These are phyloP conservation scores for Uria lomvia DNA, from an alignment of 2,113 vertebrate species.

Conservation along the genomic window DNA sequence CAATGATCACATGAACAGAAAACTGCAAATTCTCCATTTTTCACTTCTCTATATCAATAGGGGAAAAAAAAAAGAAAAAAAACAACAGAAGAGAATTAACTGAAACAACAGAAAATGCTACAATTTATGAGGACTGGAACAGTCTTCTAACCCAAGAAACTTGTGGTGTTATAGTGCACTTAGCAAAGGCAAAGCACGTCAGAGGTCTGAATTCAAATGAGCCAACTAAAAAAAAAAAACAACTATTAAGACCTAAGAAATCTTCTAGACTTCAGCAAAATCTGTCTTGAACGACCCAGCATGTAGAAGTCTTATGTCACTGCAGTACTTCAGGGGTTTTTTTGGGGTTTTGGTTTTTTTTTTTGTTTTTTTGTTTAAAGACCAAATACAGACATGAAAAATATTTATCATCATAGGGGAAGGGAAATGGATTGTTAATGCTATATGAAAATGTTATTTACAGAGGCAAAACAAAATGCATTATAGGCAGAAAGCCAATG, in stretches of 20 bases:
- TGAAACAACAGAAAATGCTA: not conserved
- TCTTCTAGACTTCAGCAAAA: not conserved
- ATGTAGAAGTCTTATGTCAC: not conserved
- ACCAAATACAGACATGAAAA: not conserved
- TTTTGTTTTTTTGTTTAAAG: not conserved
- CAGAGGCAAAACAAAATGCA: not conserved
- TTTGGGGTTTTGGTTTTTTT: no score
- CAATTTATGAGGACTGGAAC: not conserved
- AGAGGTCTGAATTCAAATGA: not conserved
- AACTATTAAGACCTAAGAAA: not conserved
- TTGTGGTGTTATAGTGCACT: not conserved
- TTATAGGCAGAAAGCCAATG: not conserved
- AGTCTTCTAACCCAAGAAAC: not conserved
- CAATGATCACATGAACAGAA: not conserved
- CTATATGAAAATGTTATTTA: not conserved
- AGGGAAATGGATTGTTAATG: constrained; percentile 5
- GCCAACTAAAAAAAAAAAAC: not conserved
- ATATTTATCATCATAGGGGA: not conserved
- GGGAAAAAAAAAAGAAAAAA: rapidly evolving
- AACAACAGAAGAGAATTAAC: not conserved
- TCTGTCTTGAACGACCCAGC: not conserved
- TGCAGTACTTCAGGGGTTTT: not conserved
- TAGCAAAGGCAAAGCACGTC: not conserved
- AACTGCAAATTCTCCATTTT: not conserved
- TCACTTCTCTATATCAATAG: not conserved